These are phyloP conservation scores for Argya squamiceps DNA, from an alignment of 2,797 vertebrate species.

Conservation along the genomic window DNA sequence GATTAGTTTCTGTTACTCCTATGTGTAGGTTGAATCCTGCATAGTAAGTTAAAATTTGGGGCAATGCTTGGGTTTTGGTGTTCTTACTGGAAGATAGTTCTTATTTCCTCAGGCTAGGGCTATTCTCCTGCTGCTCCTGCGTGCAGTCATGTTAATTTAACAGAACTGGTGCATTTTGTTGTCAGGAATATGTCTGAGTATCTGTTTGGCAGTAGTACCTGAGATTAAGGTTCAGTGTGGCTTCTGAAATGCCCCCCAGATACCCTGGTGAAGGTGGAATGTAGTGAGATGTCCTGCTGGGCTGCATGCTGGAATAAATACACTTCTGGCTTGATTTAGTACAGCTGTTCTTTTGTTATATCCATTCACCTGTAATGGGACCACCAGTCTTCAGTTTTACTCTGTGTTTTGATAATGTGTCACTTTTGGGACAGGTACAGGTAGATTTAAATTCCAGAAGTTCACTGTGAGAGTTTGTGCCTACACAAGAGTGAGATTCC, in stretches of 20 bases:
- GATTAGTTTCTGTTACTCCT: background rate
- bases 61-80: background rate
- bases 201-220: background rate
- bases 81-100: background rate
- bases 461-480: background rate
- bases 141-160: background rate
- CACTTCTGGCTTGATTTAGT: background rate
- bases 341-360: background rate
- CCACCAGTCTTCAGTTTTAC: background rate
- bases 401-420: background rate
- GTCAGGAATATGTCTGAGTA: background rate
- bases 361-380: rapidly evolving
- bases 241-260: background rate
- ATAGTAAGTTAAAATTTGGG: background rate
- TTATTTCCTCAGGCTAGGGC: background rate
- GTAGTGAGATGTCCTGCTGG: background rate
- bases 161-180: background rate
- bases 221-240: background rate
- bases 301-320: background rate
- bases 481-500: rapidly evolving
- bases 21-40: background rate
- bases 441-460: background rate
- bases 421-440: rapidly evolving
- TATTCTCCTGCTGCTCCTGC: background rate
- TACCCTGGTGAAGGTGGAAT: rapidly evolving